A percentile compares a stretch with the other conserved stretches of the same genome.
Evolutionary conservation across 2,888 invertebrate species (phyloP).

Genomic region (Troides oblongomaculatus): DNA sequence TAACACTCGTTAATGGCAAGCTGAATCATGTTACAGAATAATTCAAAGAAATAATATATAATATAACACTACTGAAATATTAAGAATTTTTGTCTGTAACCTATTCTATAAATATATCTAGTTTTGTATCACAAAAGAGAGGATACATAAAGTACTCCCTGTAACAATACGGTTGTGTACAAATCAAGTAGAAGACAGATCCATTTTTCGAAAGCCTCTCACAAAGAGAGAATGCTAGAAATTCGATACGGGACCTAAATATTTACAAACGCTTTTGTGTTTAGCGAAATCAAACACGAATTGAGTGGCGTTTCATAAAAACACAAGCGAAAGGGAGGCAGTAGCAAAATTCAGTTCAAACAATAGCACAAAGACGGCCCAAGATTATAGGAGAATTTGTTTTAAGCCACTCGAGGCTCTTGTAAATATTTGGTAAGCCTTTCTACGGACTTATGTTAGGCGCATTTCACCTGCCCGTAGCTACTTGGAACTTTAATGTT

Average conservation of each 20-base stretch:
- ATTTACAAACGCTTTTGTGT: constrained; percentile 74
- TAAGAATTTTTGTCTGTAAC: too few relatives aligned
- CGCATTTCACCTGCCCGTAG: constrained; percentile 60
- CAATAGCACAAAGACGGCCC: constrained; percentile 67
- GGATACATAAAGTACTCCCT: background rate
- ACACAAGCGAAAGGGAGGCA: constrained; percentile 57
- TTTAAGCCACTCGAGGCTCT: constrained; percentile 74
- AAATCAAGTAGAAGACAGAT: constrained; percentile 26
- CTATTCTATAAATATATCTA: too few relatives aligned
- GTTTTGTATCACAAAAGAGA: background rate
- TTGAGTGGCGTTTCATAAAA: constrained; percentile 72
- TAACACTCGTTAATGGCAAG: too few relatives aligned
- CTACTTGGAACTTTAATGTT: constrained; percentile 57
- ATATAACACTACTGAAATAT: too few relatives aligned
- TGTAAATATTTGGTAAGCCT: constrained; percentile 77
- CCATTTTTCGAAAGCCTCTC: constrained; percentile 40
- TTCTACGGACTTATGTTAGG: constrained; percentile 54
- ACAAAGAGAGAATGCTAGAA: constrained; percentile 62
- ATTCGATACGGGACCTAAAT: constrained; percentile 71
- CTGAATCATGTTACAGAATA: too few relatives aligned
- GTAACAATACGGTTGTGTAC: background rate
- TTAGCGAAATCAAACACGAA: constrained; percentile 76
- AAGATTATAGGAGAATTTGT: constrained; percentile 78
- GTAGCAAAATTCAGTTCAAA: constrained; percentile 72
- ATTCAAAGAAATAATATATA: too few relatives aligned